Percentiles rank a stretch among this genome's conserved stretches.
Evolutionary conservation across 2,888 invertebrate species (phyloP).

Genomic region (Amblyteles armatorius): DNA sequence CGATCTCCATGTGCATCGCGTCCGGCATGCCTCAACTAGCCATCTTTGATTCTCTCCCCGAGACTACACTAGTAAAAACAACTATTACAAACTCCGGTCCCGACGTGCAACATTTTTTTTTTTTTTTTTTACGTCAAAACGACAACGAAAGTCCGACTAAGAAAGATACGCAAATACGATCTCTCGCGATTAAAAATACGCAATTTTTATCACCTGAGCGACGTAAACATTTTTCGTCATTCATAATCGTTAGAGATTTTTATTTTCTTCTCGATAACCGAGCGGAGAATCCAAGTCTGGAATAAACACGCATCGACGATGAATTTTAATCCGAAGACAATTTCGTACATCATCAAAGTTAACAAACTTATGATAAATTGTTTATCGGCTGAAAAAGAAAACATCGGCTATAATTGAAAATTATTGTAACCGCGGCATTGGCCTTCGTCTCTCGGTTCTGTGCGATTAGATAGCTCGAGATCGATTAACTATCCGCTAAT

Average conservation of each 20-base stretch:
- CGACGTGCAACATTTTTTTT: background rate
- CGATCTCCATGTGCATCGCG: conserved; percentile 69
- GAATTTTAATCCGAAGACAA: background rate
- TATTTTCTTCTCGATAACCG: background rate
- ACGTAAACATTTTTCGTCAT: background rate
- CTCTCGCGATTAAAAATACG: background rate
- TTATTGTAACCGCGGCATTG: background rate
- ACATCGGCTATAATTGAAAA: background rate
- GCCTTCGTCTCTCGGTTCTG: background rate
- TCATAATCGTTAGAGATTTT: background rate
- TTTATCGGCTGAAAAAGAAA: background rate
- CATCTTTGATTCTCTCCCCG: conserved; percentile 28
- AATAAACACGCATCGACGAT: background rate
- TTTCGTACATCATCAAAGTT: background rate
- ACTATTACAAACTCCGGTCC: background rate
- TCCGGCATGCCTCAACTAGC: conserved; percentile 37
- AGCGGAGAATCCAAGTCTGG: background rate
- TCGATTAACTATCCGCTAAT: conserved; percentile 58
- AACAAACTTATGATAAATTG: background rate
- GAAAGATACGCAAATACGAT: background rate
- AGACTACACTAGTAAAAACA: conserved; percentile 32
- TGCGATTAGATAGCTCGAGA: background rate
- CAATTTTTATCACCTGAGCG: background rate
- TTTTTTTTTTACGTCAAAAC: background rate
- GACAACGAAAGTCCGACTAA: background rate